Conservation (phyloP, 2,888 invertebrate species). For the Xanthorhoe spadicearia region DNA sequence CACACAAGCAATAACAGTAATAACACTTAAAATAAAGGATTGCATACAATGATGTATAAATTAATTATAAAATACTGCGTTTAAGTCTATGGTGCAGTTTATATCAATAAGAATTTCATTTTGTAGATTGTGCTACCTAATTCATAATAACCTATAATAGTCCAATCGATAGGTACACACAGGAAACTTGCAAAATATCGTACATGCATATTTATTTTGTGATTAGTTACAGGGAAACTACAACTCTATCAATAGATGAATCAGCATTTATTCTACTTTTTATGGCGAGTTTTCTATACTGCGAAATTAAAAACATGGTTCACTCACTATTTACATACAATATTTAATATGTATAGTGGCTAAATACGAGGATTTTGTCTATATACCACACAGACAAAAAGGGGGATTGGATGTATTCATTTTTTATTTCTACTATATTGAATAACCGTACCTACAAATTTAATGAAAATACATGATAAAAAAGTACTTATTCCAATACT, state of each 20-base stretch:
- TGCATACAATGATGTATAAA: not conserved
- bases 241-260: not conserved
- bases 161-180: not conserved
- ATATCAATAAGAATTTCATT: not conserved
- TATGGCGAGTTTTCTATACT: not conserved
- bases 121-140: not conserved
- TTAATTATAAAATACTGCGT: not conserved
- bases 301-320: not conserved
- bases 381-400: not conserved
- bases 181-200: not conserved
- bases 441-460: no score
- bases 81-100: not conserved
- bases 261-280: not conserved
- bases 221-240: not conserved
- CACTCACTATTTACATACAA: not conserved
- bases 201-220: not conserved
- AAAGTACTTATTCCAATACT: no score
- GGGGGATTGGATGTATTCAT: no score
- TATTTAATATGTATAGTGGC: not conserved
- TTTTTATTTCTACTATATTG: no score
- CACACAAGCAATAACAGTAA: constrained; percentile 10
- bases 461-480: no score
- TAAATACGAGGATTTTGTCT: not conserved
- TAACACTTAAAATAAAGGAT: constrained; percentile 8
- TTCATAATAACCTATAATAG: not conserved